phyloP scores from a whole-genome alignment of 1,140 invertebrate species.

The Metaphire vulgaris region DNA sequence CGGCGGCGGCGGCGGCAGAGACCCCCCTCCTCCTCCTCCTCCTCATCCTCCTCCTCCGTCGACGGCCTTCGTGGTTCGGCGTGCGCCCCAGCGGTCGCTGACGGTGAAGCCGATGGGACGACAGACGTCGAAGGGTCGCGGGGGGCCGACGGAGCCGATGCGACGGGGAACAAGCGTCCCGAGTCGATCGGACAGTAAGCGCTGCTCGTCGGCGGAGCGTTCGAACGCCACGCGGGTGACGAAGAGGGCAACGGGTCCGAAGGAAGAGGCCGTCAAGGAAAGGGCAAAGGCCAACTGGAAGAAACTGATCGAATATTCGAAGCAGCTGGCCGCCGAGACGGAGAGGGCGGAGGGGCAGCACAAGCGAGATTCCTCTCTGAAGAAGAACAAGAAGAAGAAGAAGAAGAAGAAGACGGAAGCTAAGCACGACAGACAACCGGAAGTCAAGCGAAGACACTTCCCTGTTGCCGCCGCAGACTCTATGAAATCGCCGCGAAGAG shows the following conservation, averaged over 20 bases:
- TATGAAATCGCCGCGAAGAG: conserved; percentile 26
- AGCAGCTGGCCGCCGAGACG: conserved; percentile 6
- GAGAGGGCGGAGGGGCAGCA: neutral
- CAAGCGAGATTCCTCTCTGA: neutral
- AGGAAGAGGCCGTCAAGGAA: conserved; percentile 3
- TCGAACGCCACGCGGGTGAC: too few species aligned
- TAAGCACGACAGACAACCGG: neutral
- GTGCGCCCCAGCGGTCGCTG: neutral
- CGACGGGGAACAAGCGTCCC: neutral
- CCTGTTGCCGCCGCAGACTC: neutral
- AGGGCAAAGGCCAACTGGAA: conserved; percentile 16
- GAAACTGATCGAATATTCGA: conserved; percentile 6
- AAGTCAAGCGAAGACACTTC: neutral
- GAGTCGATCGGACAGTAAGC: neutral
- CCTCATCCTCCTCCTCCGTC: too few species aligned
- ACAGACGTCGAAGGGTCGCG: neutral
- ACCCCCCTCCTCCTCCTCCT: too few species aligned
- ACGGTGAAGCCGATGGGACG: neutral
- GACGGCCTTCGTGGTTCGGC: neutral
- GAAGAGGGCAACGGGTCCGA: too few species aligned
- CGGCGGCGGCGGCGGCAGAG: too few species aligned
- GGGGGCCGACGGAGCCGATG: too few species aligned
- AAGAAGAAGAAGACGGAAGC: neutral
- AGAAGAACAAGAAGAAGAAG: neutral
- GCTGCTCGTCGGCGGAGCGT: neutral